Evolutionary conservation across 1,140 invertebrate species (phyloP), one percentile per base, ranked within the genome.

Genomic region (Cyclargus thomasi): DNA sequence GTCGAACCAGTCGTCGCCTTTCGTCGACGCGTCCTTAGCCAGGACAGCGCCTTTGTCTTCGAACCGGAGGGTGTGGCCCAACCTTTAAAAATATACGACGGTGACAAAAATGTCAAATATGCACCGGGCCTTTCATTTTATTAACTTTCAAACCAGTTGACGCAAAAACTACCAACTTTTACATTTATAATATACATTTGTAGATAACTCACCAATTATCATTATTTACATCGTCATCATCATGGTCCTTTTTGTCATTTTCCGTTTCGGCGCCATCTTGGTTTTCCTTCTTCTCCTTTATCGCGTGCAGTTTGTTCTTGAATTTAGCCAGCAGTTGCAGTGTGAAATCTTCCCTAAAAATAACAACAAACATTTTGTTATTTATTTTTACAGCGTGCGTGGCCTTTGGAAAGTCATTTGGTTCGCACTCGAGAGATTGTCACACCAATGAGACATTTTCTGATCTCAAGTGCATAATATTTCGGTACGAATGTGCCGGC

Each of bases 11-110:
- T 99, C 97, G 76, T 97, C 95, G 67, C 95, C 93, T 83, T 97
- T 97, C 4, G 95, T 96, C 75, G 97, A 99, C 0, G 98, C 98
- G 92, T 99, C 99, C 83, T 98, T 97, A 0, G 98, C 98, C 65
- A 98, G 90, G 17, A 97, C 94, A 0, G 94, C 93, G 0, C 90
- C 91, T 69, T 94, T 93, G 10, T 95, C 94, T 71, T 97, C 95
- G 82, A 97, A 97, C 14, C 93, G 91, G 11, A 99, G 90, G 47
- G 93, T 93, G 81, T 98, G 97, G 4, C 92, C 91, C 82, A 99
- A 91, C 97, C 94, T 94, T 74, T n/a, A 90, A 88, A 62, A 75
- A 69, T n/a, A n/a, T n/a, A n/a, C n/a, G n/a, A n/a, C n/a, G n/a
- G n/a, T n/a, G n/a, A n/a, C n/a, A n/a, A n/a, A n/a, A n/a, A n/a